phyloP scores from a whole-genome alignment of 2,797 vertebrate species.

The Enteromius fasciolatus region DNA sequence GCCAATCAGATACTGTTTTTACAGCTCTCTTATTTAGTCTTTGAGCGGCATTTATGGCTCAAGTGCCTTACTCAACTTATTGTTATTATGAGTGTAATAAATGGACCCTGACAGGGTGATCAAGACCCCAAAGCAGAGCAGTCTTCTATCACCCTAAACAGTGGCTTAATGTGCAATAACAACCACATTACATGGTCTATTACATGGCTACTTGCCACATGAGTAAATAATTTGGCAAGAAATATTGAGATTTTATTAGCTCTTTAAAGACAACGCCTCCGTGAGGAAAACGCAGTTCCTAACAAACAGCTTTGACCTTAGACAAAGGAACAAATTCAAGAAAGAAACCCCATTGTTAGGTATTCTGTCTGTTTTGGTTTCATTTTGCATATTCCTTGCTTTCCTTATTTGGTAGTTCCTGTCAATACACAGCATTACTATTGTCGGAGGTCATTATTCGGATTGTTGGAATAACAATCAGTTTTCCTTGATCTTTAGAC shows the following conservation, averaged over 20 bases:
- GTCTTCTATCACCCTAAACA: not conserved
- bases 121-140: not conserved
- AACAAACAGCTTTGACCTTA: not conserved
- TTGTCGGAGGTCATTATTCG: too few relatives aligned
- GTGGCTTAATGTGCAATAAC: not conserved
- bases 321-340: not conserved
- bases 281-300: not conserved
- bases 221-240: not conserved
- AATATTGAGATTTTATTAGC: not conserved
- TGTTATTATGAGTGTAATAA: not conserved
- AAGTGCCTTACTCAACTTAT: not conserved
- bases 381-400: too few relatives aligned
- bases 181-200: not conserved
- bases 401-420: too few relatives aligned
- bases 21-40: not conserved
- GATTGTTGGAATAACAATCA: too few relatives aligned
- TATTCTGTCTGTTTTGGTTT: not conserved
- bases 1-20: not conserved
- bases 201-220: not conserved
- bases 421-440: too few relatives aligned
- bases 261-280: not conserved
- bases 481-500: not conserved
- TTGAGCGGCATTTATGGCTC: not conserved
- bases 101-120: not conserved
- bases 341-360: not conserved